phyloP scores from a whole-genome alignment of 2,888 invertebrate genomes.

The Plebejus melissa region DNA sequence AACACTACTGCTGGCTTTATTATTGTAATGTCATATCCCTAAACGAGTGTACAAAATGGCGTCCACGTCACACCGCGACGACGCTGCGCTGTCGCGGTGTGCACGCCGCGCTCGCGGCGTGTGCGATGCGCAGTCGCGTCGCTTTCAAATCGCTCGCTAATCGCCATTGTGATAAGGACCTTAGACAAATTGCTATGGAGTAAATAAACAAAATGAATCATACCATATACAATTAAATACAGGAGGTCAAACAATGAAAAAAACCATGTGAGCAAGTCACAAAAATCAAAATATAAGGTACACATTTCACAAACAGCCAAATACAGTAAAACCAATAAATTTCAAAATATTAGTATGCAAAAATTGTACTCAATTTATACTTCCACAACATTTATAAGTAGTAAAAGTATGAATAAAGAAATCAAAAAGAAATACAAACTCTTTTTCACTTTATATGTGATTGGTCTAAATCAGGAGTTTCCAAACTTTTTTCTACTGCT shows the following conservation, averaged over 20 bases:
- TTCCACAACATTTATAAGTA: too few species aligned
- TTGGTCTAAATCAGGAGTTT: neutral
- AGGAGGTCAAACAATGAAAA: neutral
- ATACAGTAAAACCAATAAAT: neutral
- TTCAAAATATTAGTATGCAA: neutral
- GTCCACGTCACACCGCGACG: too few species aligned
- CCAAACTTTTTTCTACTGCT: too few species aligned
- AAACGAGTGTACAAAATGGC: too few species aligned
- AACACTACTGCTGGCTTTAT: too few species aligned
- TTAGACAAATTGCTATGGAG: neutral
- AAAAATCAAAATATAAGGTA: neutral
- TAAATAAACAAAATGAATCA: neutral
- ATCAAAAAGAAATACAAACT: neutral
- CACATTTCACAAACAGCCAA: constrained; percentile 14
- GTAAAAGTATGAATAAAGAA: neutral
- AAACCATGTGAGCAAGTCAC: neutral
- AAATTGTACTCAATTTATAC: neutral
- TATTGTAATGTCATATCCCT: too few species aligned
- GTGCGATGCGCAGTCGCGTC: too few species aligned
- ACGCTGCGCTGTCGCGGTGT: too few species aligned
- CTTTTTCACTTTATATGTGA: neutral
- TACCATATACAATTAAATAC: neutral
- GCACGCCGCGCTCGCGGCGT: too few species aligned
- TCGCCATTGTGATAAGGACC: neutral
- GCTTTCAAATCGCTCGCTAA: too few species aligned